Evolutionary conservation across 2,113 vertebrate species (phyloP).

Genomic region (Tonatia bakeri): DNA sequence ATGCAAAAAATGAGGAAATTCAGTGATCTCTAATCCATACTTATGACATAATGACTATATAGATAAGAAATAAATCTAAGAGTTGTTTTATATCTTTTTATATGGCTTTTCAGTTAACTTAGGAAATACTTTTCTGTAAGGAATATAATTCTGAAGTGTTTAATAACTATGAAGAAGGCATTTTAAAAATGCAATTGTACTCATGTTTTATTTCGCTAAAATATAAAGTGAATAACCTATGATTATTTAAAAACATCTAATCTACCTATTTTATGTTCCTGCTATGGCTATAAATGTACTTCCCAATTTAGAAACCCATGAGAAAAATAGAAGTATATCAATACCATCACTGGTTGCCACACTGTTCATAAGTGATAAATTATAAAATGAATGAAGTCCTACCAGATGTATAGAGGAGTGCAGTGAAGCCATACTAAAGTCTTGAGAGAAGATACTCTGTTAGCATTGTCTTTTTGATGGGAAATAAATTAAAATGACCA

Average conservation of each 20-base stretch:
- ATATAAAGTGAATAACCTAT: background rate
- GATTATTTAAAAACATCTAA: background rate
- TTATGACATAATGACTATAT: background rate
- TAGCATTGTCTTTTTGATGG: background rate
- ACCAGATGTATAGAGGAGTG: background rate
- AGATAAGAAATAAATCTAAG: background rate
- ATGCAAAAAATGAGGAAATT: background rate
- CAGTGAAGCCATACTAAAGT: background rate
- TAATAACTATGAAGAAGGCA: background rate
- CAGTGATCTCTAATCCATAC: background rate
- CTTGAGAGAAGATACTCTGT: background rate
- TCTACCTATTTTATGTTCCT: background rate
- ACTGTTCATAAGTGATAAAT: background rate
- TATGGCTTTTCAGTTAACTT: background rate
- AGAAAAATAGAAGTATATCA: background rate
- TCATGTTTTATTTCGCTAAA: background rate
- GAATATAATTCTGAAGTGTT: background rate
- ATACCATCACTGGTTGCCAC: background rate
- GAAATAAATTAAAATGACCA: constrained; percentile 8
- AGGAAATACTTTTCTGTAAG: background rate
- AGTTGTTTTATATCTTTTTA: background rate
- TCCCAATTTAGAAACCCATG: background rate
- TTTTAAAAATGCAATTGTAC: background rate
- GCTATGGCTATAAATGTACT: background rate
- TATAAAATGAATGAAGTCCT: background rate